Percentiles rank a stretch among this genome's conserved stretches.
Conservation (phyloP, 2,888 invertebrate species). For the Tenthredo scrophulariae region DNA sequence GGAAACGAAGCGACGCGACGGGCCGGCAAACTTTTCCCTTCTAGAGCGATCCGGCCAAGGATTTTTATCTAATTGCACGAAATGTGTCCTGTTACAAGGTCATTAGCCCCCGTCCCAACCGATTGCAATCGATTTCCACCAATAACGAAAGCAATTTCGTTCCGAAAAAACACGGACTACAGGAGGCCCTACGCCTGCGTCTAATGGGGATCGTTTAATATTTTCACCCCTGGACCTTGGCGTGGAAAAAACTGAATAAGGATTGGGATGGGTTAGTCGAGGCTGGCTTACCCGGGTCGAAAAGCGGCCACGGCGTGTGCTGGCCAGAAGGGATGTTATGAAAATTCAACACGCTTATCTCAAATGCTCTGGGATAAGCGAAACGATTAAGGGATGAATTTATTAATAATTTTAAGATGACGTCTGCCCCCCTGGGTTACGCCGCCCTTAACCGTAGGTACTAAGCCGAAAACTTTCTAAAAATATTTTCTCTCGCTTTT, state of each 20-base stretch:
- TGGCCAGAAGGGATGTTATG: constrained; percentile 50
- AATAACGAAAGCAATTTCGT: constrained; percentile 45
- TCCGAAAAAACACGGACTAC: constrained; percentile 10
- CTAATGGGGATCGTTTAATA: constrained; percentile 55
- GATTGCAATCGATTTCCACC: constrained; percentile 43
- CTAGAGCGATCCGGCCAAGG: constrained; percentile 7
- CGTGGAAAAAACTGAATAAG: constrained; percentile 31
- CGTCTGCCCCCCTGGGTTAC: not conserved
- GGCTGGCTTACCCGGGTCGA: constrained; percentile 26
- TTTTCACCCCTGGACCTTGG: constrained; percentile 46
- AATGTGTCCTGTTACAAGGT: constrained; percentile 44
- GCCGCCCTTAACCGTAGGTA: not conserved
- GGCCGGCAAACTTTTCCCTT: not conserved
- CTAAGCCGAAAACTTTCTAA: not conserved
- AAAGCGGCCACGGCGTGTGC: constrained; percentile 40
- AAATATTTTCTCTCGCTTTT: not conserved
- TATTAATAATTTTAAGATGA: constrained; percentile 40
- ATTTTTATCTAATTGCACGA: constrained; percentile 41
- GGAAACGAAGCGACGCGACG: not conserved
- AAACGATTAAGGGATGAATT: constrained; percentile 49
- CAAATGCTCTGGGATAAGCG: constrained; percentile 39
- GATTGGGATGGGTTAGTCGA: not conserved
- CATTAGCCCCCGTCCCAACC: not conserved
- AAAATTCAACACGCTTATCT: constrained; percentile 48
- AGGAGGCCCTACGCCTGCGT: constrained; percentile 39